Base-by-base conservation (phyloP, 53 echinoderm and acorn worm species). In the Stichopus horrens region DNA sequence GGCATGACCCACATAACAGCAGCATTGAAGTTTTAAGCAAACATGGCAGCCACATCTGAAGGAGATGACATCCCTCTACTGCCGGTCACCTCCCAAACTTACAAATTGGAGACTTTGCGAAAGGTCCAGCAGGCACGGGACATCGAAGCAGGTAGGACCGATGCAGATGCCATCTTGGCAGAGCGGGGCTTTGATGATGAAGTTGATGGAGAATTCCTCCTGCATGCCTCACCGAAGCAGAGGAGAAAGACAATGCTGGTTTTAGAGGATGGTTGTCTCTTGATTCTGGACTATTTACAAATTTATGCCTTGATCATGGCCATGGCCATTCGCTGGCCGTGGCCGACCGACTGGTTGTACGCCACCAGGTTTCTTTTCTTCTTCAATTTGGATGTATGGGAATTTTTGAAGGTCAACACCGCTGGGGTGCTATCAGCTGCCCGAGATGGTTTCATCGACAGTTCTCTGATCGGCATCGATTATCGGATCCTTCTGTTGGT, bases 361-460 rank as follows among this genome's bases (percentile, higher is more conserved):
- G n/a, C 80, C 76, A 93, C 93, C 51, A 82, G 96, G 4, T 98
- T 93, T 73, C 65, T 92, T n/a, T 90, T 98, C 87, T 90, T 95
- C 76, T 88, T 90, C 74, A 98, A 98, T 77, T 79, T 96, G 11
- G 99, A 98, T 75, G 77, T 98, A 52, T 98, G 99, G 99, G 99
- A 98, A 58, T 93, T 98, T 76, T 22, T 94, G 23, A 98, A 98
- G 90, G 77, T 98, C 86, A 94, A 91, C 54, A 90, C 90, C 19
- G 93, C 94, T 5, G 90, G 91, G 60, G 91, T 98, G 8, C 93
- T 90, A 86, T 84, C 93, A 55, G 88, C 99, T 6, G 94, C 94
- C 4, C 89, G 88, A 59, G 84, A 94, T 52, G 84, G 91, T 6
- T 96, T 95, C 84, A 98, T 98, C 19, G 89, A 86, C 80, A 98